Conservation (phyloP, 2,888 invertebrate genomes). For the Athetis lepigone region DNA sequence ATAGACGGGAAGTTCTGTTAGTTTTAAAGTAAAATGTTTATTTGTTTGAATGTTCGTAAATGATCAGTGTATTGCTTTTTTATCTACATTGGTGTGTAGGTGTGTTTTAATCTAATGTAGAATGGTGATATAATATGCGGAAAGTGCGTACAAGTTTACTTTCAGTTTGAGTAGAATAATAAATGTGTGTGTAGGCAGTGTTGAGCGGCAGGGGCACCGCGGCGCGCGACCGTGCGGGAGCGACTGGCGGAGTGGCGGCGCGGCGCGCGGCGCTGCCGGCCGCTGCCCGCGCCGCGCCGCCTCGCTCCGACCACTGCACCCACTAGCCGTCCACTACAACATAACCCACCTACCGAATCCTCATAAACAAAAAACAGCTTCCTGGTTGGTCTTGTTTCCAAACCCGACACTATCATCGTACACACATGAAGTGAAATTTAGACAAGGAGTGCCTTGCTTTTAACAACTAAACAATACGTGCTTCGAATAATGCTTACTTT, state of each 20-base stretch:
- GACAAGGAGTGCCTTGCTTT: neutral
- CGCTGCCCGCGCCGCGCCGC: constrained; percentile 17
- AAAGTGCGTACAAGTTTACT: constrained; percentile 49
- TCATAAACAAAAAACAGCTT: constrained; percentile 44
- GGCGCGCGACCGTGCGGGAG: constrained; percentile 60
- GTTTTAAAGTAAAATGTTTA: constrained; percentile 31
- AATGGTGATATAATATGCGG: constrained; percentile 34
- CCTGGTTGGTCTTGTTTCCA: neutral
- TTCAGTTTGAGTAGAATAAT: constrained; percentile 37
- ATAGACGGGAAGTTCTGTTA: constrained; percentile 28
- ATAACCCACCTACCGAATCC: constrained; percentile 24
- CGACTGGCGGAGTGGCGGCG: constrained; percentile 49
- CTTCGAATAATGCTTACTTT: constrained; percentile 7
- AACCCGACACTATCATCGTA: constrained; percentile 3
- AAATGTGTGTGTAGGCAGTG: constrained; percentile 32
- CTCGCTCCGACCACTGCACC: constrained; percentile 36
- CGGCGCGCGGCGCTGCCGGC: constrained; percentile 25
- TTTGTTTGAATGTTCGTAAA: constrained; percentile 30
- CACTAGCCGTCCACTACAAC: constrained; percentile 29
- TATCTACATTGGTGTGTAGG: neutral
- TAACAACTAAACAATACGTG: neutral
- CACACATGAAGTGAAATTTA: neutral
- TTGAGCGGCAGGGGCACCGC: constrained; percentile 46
- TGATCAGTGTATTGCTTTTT: constrained; percentile 10
- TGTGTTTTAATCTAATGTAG: constrained; percentile 16